A percentile compares a stretch with the other conserved stretches of the same genome.
Evolutionary conservation across 2,797 vertebrate species (phyloP).

Genomic region (Lutjanus argentimaculatus): DNA sequence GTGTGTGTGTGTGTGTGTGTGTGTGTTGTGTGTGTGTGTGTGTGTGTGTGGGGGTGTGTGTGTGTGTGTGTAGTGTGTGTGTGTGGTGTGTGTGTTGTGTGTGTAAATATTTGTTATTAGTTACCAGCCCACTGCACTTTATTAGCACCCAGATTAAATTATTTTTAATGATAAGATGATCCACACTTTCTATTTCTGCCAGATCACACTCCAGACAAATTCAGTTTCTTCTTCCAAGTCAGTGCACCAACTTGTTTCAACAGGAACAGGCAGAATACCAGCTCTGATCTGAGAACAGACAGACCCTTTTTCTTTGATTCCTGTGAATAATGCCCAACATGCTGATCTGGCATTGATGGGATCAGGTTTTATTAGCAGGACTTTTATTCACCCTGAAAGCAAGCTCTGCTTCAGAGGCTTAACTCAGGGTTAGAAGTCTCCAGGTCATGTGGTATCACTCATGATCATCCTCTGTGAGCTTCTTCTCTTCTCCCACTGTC

Average conservation of each 20-base stretch:
- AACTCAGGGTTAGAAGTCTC: not conserved
- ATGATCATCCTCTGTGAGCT: not conserved
- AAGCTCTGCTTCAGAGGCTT: not conserved
- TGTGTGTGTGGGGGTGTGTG: no score
- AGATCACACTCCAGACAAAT: not conserved
- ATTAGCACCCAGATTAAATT: no score
- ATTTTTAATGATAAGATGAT: no score
- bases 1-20: not conserved
- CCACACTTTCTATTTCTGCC: not conserved
- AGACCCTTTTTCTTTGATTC: not conserved
- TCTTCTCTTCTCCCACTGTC: constrained; percentile 26
- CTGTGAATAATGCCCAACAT: not conserved
- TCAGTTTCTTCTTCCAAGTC: not conserved
- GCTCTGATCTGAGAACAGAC: not conserved
- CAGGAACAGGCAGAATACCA: not conserved
- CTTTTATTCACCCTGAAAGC: not conserved
- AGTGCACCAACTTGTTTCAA: not conserved
- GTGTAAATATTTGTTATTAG: no score
- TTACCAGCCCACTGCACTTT: no score
- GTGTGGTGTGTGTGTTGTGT: no score
- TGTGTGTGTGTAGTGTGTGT: no score
- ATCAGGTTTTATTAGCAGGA: not conserved
- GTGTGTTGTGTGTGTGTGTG: no score
- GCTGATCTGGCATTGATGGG: no score
- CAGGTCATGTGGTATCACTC: not conserved